Evolutionary conservation across 2,113 vertebrate genomes (phyloP).

Genomic region (Malaclemys terrapin): DNA sequence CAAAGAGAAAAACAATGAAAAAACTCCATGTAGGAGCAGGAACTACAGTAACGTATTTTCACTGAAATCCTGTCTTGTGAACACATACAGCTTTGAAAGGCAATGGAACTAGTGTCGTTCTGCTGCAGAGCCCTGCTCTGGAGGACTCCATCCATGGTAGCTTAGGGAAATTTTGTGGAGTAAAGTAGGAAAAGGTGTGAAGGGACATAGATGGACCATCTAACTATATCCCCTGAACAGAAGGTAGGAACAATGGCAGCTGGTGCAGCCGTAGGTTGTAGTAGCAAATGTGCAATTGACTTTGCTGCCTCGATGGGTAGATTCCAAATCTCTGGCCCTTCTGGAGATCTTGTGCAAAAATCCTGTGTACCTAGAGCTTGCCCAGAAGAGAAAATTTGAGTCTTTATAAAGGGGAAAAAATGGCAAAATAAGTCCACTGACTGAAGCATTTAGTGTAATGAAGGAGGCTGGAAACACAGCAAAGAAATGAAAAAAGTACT

Average conservation of each 20-base stretch:
- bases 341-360: not conserved
- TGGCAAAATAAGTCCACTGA: not conserved
- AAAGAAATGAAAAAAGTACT: not conserved
- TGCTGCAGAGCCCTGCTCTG: not conserved
- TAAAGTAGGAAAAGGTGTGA: not conserved
- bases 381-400: not conserved
- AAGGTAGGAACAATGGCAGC: not conserved
- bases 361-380: not conserved
- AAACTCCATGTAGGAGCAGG: not conserved
- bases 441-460: not conserved
- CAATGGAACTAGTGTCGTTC: not conserved
- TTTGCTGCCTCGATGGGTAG: not conserved
- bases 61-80: not conserved
- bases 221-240: not conserved
- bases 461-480: not conserved
- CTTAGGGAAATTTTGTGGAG: accelerated
- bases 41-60: not conserved
- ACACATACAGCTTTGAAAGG: not conserved
- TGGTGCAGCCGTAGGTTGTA: not conserved
- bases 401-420: not conserved
- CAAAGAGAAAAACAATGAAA: not conserved
- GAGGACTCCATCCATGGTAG: accelerated
- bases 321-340: not conserved
- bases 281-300: not conserved
- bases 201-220: not conserved